Percentiles rank a stretch among this genome's conserved stretches.
Evolutionary conservation across 2,113 vertebrate species (phyloP).

Genomic region (Gavialis gangeticus): DNA sequence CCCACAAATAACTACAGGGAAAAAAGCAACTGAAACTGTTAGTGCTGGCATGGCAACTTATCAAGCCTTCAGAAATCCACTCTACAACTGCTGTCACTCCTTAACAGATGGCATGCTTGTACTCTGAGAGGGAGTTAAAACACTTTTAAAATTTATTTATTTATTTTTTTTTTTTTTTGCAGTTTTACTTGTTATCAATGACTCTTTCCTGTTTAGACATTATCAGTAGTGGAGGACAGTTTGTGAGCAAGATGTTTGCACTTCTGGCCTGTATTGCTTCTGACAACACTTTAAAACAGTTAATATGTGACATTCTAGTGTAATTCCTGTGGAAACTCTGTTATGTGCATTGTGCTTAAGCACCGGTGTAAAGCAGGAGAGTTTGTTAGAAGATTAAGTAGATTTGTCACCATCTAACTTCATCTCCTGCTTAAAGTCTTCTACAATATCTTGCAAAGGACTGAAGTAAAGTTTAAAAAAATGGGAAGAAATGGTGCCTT

Average conservation of each 20-base stretch:
- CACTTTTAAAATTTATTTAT: not conserved
- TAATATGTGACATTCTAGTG: not conserved
- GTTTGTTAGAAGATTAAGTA: not conserved
- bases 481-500: not conserved
- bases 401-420: not conserved
- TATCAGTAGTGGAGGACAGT: not conserved
- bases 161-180: not conserved
- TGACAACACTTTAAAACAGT: not conserved
- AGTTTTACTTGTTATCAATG: not conserved
- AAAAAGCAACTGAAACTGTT: not conserved
- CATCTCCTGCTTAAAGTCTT: not conserved
- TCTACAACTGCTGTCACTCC: not conserved
- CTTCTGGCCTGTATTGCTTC: not conserved
- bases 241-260: not conserved
- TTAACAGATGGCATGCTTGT: not conserved
- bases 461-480: not conserved
- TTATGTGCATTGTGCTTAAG: not conserved
- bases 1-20: not conserved
- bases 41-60: not conserved
- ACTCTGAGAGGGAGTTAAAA: not conserved
- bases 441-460: not conserved
- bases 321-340: not conserved
- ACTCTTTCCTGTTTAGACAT: not conserved
- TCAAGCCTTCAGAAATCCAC: not conserved
- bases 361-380: not conserved